Evolutionary conservation across 2,888 invertebrate species (phyloP).

Genomic region (Hylaea fasciaria): DNA sequence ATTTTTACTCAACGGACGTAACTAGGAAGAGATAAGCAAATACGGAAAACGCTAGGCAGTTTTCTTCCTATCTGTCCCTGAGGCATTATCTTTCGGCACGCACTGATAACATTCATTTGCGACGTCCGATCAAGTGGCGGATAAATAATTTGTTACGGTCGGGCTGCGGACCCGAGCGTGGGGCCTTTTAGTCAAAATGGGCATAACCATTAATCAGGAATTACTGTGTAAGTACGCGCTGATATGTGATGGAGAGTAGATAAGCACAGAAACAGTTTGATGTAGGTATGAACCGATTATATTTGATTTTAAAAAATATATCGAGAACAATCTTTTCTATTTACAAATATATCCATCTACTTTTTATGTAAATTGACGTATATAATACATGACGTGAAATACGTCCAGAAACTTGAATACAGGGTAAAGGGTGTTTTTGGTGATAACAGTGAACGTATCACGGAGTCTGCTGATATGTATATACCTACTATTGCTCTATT

Average conservation of each 20-base stretch:
- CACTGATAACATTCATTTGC: slow-evolving; percentile 19
- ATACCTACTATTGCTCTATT: no score
- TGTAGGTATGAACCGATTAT: no score
- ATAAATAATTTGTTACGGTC: slow-evolving; percentile 20
- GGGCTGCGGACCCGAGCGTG: slow-evolving; percentile 1
- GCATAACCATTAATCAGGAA: slow-evolving; percentile 12
- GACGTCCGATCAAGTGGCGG: slow-evolving; percentile 18
- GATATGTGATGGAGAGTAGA: neutral
- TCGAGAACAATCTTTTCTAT: no score
- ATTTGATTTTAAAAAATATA: no score
- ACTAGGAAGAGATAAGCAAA: slow-evolving; percentile 18
- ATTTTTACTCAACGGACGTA: neutral
- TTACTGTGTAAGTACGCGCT: slow-evolving; percentile 1
- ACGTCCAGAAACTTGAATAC: no score
- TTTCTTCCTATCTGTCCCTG: slow-evolving; percentile 14
- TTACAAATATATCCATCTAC: no score
- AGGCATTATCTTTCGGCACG: slow-evolving; percentile 19
- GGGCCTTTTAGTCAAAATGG: slow-evolving; percentile 13
- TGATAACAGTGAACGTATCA: no score
- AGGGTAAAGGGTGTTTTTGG: no score
- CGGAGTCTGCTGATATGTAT: no score
- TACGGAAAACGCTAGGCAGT: slow-evolving; percentile 2
- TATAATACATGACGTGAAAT: no score
- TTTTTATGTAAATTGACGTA: no score
- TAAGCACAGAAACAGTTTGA: neutral